phyloP scores from a whole-genome alignment of 2,113 vertebrate genomes.

The Pteropus alecto region DNA sequence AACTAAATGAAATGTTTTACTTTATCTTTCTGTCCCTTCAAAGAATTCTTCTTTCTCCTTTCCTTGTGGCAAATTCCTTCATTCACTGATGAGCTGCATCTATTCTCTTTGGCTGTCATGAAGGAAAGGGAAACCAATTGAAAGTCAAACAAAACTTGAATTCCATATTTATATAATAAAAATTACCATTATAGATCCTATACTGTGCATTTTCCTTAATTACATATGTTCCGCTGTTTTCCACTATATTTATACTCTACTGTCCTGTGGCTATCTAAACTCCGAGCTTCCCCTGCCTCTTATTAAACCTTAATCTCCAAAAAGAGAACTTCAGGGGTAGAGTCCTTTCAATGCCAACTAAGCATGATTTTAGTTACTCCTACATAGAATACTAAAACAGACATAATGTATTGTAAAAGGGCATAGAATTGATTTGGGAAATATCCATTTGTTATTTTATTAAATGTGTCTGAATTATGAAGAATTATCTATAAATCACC shows the following conservation, averaged over 20 bases:
- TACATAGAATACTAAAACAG: not conserved
- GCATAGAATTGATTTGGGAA: not conserved
- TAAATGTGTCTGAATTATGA: not conserved
- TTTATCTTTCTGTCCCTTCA: not conserved
- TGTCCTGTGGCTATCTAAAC: not conserved
- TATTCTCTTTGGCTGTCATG: not conserved
- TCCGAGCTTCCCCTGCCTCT: not conserved
- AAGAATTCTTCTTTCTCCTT: not conserved
- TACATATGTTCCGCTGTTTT: not conserved
- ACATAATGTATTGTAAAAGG: not conserved
- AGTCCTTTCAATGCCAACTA: not conserved
- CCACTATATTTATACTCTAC: not conserved
- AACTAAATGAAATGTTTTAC: not conserved
- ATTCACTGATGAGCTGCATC: not conserved
- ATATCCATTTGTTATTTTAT: not conserved
- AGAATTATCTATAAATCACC: not conserved
- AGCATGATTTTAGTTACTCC: not conserved
- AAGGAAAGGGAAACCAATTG: not conserved
- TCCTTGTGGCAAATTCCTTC: not conserved
- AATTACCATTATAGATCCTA: not conserved
- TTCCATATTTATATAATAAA: not conserved
- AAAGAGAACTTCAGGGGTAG: accelerated
- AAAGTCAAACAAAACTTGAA: not conserved
- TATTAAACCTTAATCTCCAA: not conserved
- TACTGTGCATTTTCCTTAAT: not conserved